phyloP scores from a whole-genome alignment of 2,888 invertebrate species.

The Herminia tarsipennalis region DNA sequence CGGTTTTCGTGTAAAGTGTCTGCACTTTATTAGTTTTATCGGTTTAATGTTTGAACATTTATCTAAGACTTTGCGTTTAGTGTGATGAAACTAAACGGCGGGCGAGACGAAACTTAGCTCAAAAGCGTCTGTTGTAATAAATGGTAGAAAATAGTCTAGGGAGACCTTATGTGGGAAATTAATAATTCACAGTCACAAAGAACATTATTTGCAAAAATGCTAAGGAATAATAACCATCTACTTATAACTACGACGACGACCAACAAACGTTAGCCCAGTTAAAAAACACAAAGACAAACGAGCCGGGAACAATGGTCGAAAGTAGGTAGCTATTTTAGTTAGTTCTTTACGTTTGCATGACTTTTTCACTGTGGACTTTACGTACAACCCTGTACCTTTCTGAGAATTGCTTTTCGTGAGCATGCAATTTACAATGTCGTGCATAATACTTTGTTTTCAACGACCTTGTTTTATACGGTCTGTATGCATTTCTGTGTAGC shows the following conservation, averaged over 20 bases:
- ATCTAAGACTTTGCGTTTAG: conserved; percentile 12
- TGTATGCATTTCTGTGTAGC: conserved; percentile 18
- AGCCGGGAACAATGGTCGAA: conserved; percentile 55
- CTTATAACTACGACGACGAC: conserved; percentile 29
- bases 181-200: no score
- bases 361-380: conserved; percentile 32
- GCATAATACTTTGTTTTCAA: conserved; percentile 20
- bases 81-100: neutral
- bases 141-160: no score
- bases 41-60: conserved; percentile 24
- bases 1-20: conserved; percentile 23
- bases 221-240: conserved; percentile 37
- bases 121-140: no score
- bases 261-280: conserved; percentile 51
- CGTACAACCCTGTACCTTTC: conserved; percentile 39
- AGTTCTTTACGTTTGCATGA: conserved; percentile 37
- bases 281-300: conserved; percentile 59
- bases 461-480: conserved; percentile 20
- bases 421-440: conserved; percentile 31
- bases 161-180: no score
- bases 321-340: conserved; percentile 44
- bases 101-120: neutral
- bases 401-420: conserved; percentile 37
- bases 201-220: conserved; percentile 29
- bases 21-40: conserved; percentile 33